Conservation (phyloP, 2,888 invertebrate species). For the Hoplodrina ambigua region DNA sequence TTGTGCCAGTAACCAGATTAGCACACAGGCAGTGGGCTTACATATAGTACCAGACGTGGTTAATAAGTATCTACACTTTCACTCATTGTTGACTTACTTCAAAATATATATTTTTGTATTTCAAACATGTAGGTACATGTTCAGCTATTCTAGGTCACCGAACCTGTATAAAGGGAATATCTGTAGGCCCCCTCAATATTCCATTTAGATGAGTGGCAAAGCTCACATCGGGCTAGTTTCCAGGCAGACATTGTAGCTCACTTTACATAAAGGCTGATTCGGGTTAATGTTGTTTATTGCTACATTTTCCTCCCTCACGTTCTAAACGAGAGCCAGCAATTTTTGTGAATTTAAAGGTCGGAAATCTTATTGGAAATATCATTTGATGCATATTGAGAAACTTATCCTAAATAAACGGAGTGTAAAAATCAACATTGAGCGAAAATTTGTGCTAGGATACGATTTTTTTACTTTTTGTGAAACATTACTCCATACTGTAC, state of each 20-base stretch:
- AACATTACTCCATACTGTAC: no score
- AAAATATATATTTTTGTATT: no score
- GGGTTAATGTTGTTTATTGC: constrained; percentile 38
- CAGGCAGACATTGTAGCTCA: constrained; percentile 7
- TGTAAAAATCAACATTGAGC: no score
- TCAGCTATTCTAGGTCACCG: background rate
- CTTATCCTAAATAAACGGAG: background rate
- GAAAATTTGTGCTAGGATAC: no score
- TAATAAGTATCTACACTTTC: no score
- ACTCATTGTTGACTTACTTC: no score
- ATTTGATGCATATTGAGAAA: constrained; percentile 14
- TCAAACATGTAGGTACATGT: background rate
- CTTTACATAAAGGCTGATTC: constrained; percentile 31
- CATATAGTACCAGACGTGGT: no score
- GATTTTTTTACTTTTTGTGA: no score
- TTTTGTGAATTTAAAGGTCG: constrained; percentile 14
- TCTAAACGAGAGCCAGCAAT: background rate
- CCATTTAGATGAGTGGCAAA: constrained; percentile 11
- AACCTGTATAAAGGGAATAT: constrained; percentile 8
- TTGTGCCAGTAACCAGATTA: no score
- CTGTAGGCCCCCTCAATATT: constrained; percentile 11
- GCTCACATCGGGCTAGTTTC: constrained; percentile 17
- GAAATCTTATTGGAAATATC: constrained; percentile 1
- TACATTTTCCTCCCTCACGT: constrained; percentile 9
- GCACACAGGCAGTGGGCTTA: no score